Evolutionary conservation across 2,888 invertebrate genomes (phyloP).

Genomic region (Malacosoma neustria): DNA sequence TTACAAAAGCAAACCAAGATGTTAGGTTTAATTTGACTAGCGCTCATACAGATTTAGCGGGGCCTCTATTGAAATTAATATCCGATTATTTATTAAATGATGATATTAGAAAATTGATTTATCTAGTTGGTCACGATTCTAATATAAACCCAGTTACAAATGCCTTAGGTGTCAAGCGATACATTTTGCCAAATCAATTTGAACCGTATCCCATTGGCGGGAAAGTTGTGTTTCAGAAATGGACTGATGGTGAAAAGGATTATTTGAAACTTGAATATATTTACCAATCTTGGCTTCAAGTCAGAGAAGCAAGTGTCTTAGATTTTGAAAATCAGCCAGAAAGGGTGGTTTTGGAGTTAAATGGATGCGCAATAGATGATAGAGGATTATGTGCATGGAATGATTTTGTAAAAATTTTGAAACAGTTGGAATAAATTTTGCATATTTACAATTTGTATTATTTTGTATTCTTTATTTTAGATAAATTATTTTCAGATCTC

Average conservation of each 20-base stretch:
- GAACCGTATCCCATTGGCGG: constrained; percentile 51
- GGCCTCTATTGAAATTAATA: constrained; percentile 35
- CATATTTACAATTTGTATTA: no score
- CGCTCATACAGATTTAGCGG: constrained; percentile 30
- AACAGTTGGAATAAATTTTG: constrained; percentile 8
- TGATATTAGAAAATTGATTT: constrained; percentile 23
- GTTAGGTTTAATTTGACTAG: constrained; percentile 36
- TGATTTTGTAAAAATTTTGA: constrained; percentile 31
- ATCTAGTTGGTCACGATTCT: constrained; percentile 51
- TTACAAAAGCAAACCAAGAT: constrained; percentile 34
- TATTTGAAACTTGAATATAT: constrained; percentile 43
- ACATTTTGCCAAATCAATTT: constrained; percentile 29
- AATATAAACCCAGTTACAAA: constrained; percentile 36
- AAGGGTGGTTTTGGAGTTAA: constrained; percentile 27
- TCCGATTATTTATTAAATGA: constrained; percentile 9
- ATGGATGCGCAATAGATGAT: constrained; percentile 24
- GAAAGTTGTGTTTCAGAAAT: constrained; percentile 53
- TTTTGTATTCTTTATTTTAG: no score
- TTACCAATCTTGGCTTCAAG: constrained; percentile 34
- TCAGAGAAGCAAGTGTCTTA: constrained; percentile 28
- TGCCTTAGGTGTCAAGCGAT: constrained; percentile 33
- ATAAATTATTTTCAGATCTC: no score
- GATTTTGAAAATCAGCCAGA: constrained; percentile 30
- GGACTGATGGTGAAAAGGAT: constrained; percentile 27
- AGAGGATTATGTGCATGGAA: constrained; percentile 41